These are phyloP conservation scores for Syngnathus typhle DNA, from an alignment of 2,113 vertebrate genomes.

Conservation along the genomic window DNA sequence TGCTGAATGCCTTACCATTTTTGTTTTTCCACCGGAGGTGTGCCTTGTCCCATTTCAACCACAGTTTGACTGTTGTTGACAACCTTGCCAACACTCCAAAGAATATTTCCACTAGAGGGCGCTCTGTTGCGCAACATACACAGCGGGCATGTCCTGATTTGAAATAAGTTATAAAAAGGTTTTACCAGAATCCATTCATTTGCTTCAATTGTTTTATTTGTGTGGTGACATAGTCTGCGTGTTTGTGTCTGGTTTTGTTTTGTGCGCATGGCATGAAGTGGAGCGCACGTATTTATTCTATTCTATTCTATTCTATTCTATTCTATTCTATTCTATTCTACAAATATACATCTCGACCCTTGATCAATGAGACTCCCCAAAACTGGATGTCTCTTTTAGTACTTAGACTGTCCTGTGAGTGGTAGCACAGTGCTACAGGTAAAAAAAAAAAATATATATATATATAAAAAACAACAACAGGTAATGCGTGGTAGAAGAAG, in stretches of 20 bases:
- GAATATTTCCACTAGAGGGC: constrained; percentile 47
- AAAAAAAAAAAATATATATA: too few relatives aligned
- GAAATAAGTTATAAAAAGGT: constrained; percentile 62
- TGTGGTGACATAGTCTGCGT: neutral
- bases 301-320: too few relatives aligned
- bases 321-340: too few relatives aligned
- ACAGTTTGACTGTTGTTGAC: constrained; percentile 39
- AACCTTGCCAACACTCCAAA: constrained; percentile 51
- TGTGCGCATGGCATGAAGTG: neutral
- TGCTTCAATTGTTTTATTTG: constrained; percentile 34
- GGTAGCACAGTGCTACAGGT: neutral
- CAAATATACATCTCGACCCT: too few relatives aligned
- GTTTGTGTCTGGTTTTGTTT: neutral
- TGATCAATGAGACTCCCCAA: too few relatives aligned
- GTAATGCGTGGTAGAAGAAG: too few relatives aligned
- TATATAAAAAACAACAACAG: neutral
- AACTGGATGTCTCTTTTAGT: too few relatives aligned
- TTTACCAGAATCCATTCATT: constrained; percentile 49
- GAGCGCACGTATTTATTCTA: too few relatives aligned
- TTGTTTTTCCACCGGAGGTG: constrained; percentile 29
- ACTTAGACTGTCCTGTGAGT: too few relatives aligned
- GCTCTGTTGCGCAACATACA: constrained; percentile 41
- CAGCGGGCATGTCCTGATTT: constrained; percentile 57
- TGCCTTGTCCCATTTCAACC: constrained; percentile 44
- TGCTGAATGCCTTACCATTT: constrained; percentile 23